Conservation (phyloP, 1,140 invertebrate genomes). For the Schlechtendalia chinensis region DNA sequence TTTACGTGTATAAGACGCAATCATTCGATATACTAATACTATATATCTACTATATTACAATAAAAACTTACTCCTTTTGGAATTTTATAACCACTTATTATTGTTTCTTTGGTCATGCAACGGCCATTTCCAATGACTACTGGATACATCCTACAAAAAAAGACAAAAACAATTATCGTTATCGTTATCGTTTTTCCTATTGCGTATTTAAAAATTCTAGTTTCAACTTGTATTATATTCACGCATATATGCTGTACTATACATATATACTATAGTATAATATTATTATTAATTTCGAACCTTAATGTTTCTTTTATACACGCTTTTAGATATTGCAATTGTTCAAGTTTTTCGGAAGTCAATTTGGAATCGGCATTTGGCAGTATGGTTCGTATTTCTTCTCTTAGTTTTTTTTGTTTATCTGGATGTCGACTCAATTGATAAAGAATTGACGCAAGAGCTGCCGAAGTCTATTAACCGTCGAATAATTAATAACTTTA, state of each 20-base stretch:
- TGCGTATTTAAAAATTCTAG: too few species aligned
- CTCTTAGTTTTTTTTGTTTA: slow-evolving; percentile 69
- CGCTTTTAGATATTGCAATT: slow-evolving; percentile 76
- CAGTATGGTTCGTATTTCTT: slow-evolving; percentile 68
- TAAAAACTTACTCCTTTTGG: slow-evolving; percentile 77
- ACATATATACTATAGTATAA: too few species aligned
- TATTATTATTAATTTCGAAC: slow-evolving; percentile 57
- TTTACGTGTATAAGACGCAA: too few species aligned
- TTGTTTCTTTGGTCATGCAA: slow-evolving; percentile 72
- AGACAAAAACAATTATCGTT: slow-evolving; percentile 12
- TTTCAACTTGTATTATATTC: too few species aligned
- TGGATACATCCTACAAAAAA: slow-evolving; percentile 70
- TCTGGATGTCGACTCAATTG: slow-evolving; percentile 73
- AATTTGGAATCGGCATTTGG: slow-evolving; percentile 61
- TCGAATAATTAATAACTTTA: background rate
- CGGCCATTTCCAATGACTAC: slow-evolving; percentile 84
- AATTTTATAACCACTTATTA: slow-evolving; percentile 77
- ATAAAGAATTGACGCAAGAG: slow-evolving; percentile 75
- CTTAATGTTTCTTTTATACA: slow-evolving; percentile 87
- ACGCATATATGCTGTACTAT: too few species aligned
- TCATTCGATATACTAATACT: too few species aligned
- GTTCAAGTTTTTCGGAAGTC: slow-evolving; percentile 66
- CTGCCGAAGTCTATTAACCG: slow-evolving; percentile 69
- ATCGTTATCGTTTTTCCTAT: too few species aligned
- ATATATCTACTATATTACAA: too few species aligned